Percentiles rank a stretch among this genome's conserved stretches.
Evolutionary conservation across 2,797 vertebrate species (phyloP).

Genomic region (Knipowitschia caucasica): DNA sequence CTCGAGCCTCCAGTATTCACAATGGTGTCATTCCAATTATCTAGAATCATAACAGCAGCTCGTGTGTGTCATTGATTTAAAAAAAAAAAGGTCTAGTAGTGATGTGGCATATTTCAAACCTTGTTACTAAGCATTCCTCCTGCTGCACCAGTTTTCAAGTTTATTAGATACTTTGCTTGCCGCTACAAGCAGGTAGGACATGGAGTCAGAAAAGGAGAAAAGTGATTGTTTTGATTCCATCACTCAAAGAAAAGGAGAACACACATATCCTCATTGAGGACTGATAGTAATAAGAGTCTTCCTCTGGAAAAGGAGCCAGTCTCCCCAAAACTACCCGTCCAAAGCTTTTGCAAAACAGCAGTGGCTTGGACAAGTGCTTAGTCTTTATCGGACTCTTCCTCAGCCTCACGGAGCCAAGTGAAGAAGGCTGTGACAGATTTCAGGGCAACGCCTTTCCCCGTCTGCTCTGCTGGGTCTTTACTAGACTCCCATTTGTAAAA

Average conservation of each 20-base stretch:
- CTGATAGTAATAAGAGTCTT: constrained; percentile 63
- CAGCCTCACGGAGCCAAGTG: constrained; percentile 94
- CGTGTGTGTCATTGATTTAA: constrained; percentile 57
- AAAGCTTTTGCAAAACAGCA: constrained; percentile 34
- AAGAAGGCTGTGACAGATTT: constrained; percentile 97
- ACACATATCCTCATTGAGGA: constrained; percentile 74
- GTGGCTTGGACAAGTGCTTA: constrained; percentile 67
- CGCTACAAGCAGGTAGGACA: constrained; percentile 64
- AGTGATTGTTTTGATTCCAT: constrained; percentile 70
- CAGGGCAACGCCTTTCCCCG: constrained; percentile 94
- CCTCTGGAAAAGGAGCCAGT: constrained; percentile 62
- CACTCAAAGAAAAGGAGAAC: constrained; percentile 56
- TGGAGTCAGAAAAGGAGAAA: constrained; percentile 63
- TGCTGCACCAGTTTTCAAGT: constrained; percentile 65
- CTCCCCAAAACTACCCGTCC: constrained; percentile 36
- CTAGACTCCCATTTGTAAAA: constrained; percentile 98
- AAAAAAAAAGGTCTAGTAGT: constrained; percentile 53
- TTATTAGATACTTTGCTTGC: constrained; percentile 70
- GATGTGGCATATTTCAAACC: constrained; percentile 60
- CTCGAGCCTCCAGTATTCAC: constrained; percentile 38
- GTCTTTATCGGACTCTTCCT: constrained; percentile 96
- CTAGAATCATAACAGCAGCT: constrained; percentile 70
- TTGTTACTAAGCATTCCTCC: constrained; percentile 70
- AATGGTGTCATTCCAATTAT: constrained; percentile 56
- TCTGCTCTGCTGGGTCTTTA: constrained; percentile 93